A percentile compares a stretch with the other conserved stretches of the same genome.
Evolutionary conservation across 2,888 invertebrate species (phyloP).

Genomic region (Caenorhabditis sp.): DNA sequence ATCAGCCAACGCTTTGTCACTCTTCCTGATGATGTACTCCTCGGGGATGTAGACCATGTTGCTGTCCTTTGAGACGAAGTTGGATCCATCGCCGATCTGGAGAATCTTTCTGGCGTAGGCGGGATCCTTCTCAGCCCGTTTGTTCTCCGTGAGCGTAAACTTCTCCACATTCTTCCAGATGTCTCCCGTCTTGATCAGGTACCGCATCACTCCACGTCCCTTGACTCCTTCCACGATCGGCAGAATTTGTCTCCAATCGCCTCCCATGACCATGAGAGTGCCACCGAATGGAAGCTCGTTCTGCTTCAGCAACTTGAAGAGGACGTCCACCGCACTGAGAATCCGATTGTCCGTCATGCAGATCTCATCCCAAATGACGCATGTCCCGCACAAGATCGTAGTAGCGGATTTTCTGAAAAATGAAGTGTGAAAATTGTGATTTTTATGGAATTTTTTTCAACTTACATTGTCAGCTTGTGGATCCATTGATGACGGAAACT

Average conservation of each 20-base stretch:
- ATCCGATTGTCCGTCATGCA: not conserved
- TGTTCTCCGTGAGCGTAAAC: not conserved
- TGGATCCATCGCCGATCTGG: not conserved
- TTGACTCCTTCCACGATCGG: conserved; percentile 9
- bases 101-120: not conserved
- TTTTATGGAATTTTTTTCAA: too few relatives aligned
- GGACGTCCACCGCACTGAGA: not conserved
- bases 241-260: conserved; percentile 26
- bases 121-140: not conserved
- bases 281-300: conserved; percentile 9
- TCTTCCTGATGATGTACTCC: not conserved
- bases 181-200: not conserved
- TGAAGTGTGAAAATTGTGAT: too few relatives aligned
- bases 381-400: too few relatives aligned
- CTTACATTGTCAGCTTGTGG: too few relatives aligned
- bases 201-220: not conserved
- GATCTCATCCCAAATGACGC: not conserved
- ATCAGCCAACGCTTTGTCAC: not conserved
- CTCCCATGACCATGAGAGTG: conserved; percentile 3
- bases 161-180: not conserved
- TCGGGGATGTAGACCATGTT: not conserved
- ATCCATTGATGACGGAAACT: not conserved
- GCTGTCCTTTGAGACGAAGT: not conserved
- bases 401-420: too few relatives aligned
- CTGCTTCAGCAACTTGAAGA: not conserved